phyloP scores from a whole-genome alignment of 2,888 invertebrate species.

The Brachynemurus nebulosus region DNA sequence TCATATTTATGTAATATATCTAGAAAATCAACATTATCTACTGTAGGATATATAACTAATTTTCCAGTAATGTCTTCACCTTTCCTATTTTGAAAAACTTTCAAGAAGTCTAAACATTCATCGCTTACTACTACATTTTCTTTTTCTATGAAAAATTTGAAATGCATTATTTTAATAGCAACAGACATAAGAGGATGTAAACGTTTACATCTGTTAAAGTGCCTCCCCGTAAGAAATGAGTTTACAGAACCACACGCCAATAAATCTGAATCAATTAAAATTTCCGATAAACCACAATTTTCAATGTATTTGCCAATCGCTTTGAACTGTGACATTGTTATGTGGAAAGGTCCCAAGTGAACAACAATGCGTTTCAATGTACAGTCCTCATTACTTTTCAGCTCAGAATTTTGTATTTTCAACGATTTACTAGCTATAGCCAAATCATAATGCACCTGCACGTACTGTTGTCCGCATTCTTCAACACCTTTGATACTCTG shows the following conservation, averaged over 20 bases:
- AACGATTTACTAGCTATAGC: constrained; percentile 13
- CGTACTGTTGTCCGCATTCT: constrained; percentile 12
- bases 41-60: constrained; percentile 14
- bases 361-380: not conserved
- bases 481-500: constrained; percentile 11
- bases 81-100: constrained; percentile 14
- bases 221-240: constrained; percentile 7
- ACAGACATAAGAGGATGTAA: constrained; percentile 11
- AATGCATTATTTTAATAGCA: constrained; percentile 9
- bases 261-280: constrained; percentile 9
- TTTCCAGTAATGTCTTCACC: constrained; percentile 12
- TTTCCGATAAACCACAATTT: constrained; percentile 8
- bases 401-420: constrained; percentile 9
- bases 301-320: constrained; percentile 14
- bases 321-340: constrained; percentile 13
- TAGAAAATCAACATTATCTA: constrained; percentile 12
- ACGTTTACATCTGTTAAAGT: constrained; percentile 11
- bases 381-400: not conserved
- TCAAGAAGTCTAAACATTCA: constrained; percentile 6
- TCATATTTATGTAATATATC: constrained; percentile 14
- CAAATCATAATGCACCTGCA: constrained; percentile 15
- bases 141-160: constrained; percentile 3
- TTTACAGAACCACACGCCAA: constrained; percentile 10
- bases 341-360: constrained; percentile 1
- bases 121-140: constrained; percentile 8